Base-by-base conservation (phyloP, 2,888 invertebrate species). In the Drosophila ezoana region DNA sequence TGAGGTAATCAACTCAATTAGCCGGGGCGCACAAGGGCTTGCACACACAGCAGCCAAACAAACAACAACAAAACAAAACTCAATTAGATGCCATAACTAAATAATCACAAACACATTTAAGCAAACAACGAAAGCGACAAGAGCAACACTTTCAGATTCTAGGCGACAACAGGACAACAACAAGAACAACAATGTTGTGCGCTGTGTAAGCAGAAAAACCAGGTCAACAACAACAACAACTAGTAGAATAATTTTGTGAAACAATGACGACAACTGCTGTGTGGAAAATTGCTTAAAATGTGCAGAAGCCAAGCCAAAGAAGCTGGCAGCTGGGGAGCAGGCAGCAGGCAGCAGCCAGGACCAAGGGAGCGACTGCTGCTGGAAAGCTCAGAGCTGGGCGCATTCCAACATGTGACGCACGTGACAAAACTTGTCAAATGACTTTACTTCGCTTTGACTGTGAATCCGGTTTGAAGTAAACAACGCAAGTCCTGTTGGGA, bases 361-460 rank as follows among this genome's bases (percentile, higher is more conserved):
- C 37, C 6, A 35, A 40, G 43, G 8, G 13, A 10, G 4, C 10
- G 35, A 35, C 28, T 28, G 28, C 28, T 28, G 28, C 8, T 28
- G 28, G 35, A 0, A 38, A 16, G 16, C 38, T 14, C 52, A 16
- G 52, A 53, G 58, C 35, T 54, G 54, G 35, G 54, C 35, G 44
- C 79, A 84, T 84, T 79, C 87, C 87, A 87, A 72, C 85, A 87
- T 85, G 85, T 85, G 87, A 81, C 82, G 85, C 87, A 87, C 85
- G 85, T 86, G 85, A 86, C 85, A 85, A 86, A 86, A 86, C 87
- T 86, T 86, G 85, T 87, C 87, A 86, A 86, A 87, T 84, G 82
- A 80, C 80, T 85, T 84, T 76, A 71, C 87, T 85, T 80, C 72
- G 69, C 72, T 86, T 70, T 71, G 83, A 72, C 78, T 76, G 65